Conservation (phyloP, 2,113 vertebrate genomes). For the Glaucidium brasilianum region DNA sequence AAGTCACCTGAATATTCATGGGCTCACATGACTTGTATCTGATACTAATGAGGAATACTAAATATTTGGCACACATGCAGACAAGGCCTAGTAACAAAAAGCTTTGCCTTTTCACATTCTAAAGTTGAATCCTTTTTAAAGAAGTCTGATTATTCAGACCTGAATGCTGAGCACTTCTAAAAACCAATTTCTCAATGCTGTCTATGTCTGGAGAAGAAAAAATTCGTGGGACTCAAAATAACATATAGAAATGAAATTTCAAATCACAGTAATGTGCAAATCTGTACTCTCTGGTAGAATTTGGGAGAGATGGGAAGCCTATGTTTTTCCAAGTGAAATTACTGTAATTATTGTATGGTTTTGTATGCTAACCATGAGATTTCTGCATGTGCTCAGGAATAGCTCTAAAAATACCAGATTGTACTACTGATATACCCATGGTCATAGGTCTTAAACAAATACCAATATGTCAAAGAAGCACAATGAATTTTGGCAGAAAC, state of each 20-base stretch:
- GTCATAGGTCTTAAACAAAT: neutral
- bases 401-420: neutral
- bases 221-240: neutral
- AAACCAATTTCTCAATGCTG: neutral
- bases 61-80: neutral
- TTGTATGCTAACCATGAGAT: rapidly evolving
- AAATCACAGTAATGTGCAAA: neutral
- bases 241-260: neutral
- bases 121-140: neutral
- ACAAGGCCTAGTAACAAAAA: neutral
- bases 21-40: neutral
- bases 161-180: neutral
- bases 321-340: neutral
- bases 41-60: neutral
- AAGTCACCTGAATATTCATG: neutral
- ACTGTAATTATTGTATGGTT: neutral
- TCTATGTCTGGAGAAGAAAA: neutral
- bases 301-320: neutral
- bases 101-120: neutral
- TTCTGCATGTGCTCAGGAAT: neutral
- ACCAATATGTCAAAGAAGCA: neutral
- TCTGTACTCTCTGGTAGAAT: neutral
- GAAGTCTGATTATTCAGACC: neutral
- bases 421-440: neutral
- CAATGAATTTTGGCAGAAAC: neutral